Evolutionary conservation across 2,797 vertebrate genomes (phyloP).

Genomic region (Phrynocephalus forsythii): DNA sequence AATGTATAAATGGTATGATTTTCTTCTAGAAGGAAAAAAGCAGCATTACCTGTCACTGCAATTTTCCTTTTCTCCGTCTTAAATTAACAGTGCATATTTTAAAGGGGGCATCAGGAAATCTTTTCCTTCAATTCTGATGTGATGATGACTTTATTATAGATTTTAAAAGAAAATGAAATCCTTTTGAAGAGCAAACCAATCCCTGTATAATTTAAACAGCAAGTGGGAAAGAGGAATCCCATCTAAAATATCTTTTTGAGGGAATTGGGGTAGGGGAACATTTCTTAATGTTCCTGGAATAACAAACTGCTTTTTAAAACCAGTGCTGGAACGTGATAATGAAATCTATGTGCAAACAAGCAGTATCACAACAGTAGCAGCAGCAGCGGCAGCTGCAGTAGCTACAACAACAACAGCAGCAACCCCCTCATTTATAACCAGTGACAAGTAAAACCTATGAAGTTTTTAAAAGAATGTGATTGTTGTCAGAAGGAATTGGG

Average conservation of each 20-base stretch:
- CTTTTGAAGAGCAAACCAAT: neutral
- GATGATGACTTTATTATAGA: neutral
- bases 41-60: constrained; percentile 7
- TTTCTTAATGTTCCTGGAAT: constrained; percentile 61
- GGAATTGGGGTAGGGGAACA: neutral
- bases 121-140: constrained; percentile 2
- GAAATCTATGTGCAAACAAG: constrained; percentile 61
- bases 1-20: neutral
- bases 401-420: constrained; percentile 6
- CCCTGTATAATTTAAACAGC: constrained; percentile 27
- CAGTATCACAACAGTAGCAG: constrained; percentile 39
- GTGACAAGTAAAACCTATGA: constrained; percentile 89
- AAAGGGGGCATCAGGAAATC: neutral
- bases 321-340: constrained; percentile 51
- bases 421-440: constrained; percentile 84
- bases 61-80: constrained; percentile 1
- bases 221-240: constrained; percentile 38
- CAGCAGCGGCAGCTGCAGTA: constrained; percentile 48
- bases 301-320: constrained; percentile 56
- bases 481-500: constrained; percentile 96
- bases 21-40: constrained; percentile 28
- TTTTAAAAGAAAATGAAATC: neutral
- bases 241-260: constrained; percentile 30
- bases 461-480: constrained; percentile 93
- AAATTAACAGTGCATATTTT: constrained; percentile 37